These are phyloP conservation scores for Alcis repandata DNA, from an alignment of 2,888 invertebrate species.

Conservation along the genomic window DNA sequence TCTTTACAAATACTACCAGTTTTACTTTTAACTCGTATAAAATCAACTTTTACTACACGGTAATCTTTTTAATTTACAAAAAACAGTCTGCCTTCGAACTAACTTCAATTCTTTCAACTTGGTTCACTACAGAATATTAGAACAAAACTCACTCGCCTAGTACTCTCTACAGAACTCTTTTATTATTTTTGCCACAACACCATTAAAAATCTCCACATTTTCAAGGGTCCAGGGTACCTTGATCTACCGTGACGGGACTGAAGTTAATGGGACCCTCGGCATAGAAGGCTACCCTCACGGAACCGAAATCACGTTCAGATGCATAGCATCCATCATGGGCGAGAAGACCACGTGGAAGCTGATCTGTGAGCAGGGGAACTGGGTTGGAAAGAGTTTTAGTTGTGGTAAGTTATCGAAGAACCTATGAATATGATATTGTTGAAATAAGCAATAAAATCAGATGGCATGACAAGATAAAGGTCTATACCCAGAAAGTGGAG, in stretches of 20 bases:
- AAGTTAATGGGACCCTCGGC: conserved; percentile 88
- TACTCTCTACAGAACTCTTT: not conserved
- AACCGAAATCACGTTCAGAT: conserved; percentile 93
- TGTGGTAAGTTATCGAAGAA: conserved; percentile 88
- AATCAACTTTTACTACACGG: no score
- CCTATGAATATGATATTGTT: no score
- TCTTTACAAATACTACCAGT: not conserved
- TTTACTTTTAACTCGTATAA: not conserved
- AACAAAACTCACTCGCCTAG: not conserved
- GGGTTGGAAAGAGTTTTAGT: conserved; percentile 93
- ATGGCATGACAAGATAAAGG: no score
- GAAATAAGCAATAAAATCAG: no score
- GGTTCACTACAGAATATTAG: not conserved
- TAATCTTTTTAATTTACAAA: no score
- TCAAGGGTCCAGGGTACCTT: conserved; percentile 91
- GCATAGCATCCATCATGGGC: conserved; percentile 93
- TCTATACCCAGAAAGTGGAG: no score
- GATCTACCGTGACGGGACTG: conserved; percentile 90
- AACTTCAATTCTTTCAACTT: not conserved
- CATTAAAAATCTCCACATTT: conserved; percentile 38
- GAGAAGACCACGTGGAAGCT: conserved; percentile 95
- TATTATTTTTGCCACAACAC: not conserved
- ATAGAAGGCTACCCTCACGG: conserved; percentile 92
- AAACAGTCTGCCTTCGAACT: no score
- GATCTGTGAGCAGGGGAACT: conserved; percentile 93